A percentile compares a stretch with the other conserved stretches of the same genome.
These are phyloP conservation scores for Karalla daura DNA, from an alignment of 2,797 vertebrate species.

Conservation along the genomic window DNA sequence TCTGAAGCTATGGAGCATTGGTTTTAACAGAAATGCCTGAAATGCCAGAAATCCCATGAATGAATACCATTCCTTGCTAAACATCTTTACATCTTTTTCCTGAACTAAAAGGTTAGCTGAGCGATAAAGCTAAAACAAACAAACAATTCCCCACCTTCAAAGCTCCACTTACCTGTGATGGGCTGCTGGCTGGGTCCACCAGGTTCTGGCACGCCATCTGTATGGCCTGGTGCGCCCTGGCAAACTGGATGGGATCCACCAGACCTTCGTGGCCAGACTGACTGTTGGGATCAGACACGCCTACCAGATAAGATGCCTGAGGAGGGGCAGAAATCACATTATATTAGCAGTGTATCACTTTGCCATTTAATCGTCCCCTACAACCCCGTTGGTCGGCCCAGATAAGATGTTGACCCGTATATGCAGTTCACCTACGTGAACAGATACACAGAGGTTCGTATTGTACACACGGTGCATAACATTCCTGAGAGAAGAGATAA, in stretches of 20 bases:
- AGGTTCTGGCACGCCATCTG: conserved; percentile 99
- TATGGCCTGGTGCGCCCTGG: conserved; percentile 96
- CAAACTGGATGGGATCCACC: conserved; percentile 98
- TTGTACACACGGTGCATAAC: conserved; percentile 5
- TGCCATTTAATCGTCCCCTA: background rate
- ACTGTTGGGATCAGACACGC: conserved; percentile 97
- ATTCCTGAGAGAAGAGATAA: conserved; percentile 2
- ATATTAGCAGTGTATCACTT: background rate
- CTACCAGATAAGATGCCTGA: conserved; percentile 96
- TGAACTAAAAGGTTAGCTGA: too few relatives aligned
- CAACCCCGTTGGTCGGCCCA: background rate
- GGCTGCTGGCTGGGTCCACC: conserved; percentile 96
- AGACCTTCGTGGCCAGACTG: conserved; percentile 98
- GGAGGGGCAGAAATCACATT: conserved; percentile 44
- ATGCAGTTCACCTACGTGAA: background rate
- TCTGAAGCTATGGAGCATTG: too few relatives aligned
- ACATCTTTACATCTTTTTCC: too few relatives aligned
- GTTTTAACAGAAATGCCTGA: too few relatives aligned
- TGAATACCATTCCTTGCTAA: too few relatives aligned
- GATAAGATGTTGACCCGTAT: background rate
- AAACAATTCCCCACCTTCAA: too few relatives aligned
- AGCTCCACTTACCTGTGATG: conserved; percentile 90
- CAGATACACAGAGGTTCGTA: conserved; percentile 1
- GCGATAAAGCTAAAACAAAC: too few relatives aligned
- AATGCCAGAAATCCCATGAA: too few relatives aligned